Evolutionary conservation across 2,797 vertebrate genomes (phyloP).

Genomic region (Squalus acanthias): DNA sequence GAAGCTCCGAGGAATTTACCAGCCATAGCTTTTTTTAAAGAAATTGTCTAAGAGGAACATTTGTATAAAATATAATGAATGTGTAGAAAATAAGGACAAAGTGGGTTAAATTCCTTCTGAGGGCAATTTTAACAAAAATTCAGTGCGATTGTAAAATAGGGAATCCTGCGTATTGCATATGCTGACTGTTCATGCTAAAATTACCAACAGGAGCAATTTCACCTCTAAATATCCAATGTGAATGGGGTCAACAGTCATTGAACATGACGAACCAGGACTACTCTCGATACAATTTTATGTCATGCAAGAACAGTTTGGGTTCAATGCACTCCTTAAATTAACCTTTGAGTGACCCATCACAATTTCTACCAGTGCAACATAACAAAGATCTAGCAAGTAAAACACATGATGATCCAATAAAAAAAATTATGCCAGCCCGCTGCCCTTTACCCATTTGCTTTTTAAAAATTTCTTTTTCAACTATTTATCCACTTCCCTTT

Average conservation of each 20-base stretch:
- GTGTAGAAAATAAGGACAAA: not conserved
- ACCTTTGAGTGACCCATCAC: not conserved
- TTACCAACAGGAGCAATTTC: not conserved
- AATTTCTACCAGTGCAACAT: not conserved
- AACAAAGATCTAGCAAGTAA: not conserved
- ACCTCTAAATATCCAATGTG: not conserved
- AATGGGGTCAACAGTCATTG: not conserved
- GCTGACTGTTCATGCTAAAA: not conserved
- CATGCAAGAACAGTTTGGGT: not conserved
- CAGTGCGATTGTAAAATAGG: not conserved
- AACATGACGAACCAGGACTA: not conserved
- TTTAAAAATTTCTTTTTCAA: not conserved
- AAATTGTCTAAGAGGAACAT: too few relatives aligned
- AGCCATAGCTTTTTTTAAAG: too few relatives aligned
- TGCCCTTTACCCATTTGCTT: not conserved
- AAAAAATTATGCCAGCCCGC: not conserved
- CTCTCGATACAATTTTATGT: not conserved
- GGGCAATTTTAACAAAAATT: not conserved
- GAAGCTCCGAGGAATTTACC: too few relatives aligned
- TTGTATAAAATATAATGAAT: not conserved
- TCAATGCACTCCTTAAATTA: not conserved
- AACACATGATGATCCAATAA: not conserved
- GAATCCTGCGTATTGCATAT: not conserved
- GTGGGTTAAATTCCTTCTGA: not conserved
- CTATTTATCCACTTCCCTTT: not conserved